Percentiles rank a stretch among this genome's conserved stretches.
phyloP scores from a whole-genome alignment of 2,888 invertebrate genomes.

The Tenthredo amoena region DNA sequence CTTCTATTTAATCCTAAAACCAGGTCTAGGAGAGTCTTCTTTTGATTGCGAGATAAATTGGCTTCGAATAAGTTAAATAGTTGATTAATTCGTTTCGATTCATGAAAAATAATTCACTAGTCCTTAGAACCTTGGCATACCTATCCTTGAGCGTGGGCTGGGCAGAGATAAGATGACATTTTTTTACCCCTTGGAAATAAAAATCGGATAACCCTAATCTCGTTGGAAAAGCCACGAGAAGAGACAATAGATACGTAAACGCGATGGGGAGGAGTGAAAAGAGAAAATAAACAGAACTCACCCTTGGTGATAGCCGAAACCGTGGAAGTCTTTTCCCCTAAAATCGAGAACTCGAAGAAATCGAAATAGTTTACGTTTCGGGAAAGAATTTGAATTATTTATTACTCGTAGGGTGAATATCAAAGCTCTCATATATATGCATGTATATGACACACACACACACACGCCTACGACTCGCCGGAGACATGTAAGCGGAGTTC shows the following conservation, averaged over 20 bases:
- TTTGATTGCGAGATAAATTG: no score
- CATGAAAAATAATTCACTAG: neutral
- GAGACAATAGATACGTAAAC: conserved; percentile 4
- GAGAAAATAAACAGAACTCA: neutral
- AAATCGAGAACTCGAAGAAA: neutral
- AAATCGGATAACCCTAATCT: neutral
- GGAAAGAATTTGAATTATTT: conserved; percentile 32
- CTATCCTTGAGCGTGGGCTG: neutral
- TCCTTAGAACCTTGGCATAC: neutral
- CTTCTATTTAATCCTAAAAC: no score
- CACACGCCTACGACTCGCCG: neutral
- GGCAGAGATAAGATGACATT: neutral
- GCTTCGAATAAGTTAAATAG: neutral
- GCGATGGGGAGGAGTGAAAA: neutral
- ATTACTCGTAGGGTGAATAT: conserved; percentile 18
- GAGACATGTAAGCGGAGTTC: neutral
- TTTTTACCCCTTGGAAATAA: neutral
- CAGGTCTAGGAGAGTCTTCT: no score
- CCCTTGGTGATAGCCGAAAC: neutral
- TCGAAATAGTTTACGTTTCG: neutral
- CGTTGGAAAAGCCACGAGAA: neutral
- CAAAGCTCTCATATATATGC: neutral
- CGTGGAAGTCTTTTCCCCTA: neutral
- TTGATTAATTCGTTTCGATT: neutral
- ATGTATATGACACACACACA: no score